phyloP scores from a whole-genome alignment of 2,888 invertebrate species.

The Calameuta filiformis region DNA sequence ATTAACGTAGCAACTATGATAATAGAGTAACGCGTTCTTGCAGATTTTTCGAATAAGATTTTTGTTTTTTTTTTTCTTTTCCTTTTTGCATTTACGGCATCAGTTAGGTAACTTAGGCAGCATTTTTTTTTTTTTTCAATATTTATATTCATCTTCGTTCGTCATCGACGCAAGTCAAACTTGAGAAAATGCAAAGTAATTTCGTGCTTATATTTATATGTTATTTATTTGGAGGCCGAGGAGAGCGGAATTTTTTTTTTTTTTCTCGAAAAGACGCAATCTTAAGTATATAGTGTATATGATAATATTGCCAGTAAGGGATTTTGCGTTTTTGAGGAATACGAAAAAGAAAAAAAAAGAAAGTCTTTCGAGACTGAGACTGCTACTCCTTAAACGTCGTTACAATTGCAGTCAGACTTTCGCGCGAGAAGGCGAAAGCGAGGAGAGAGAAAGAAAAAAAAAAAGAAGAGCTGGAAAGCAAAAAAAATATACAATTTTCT shows the following conservation, averaged over 20 bases:
- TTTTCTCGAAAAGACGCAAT: background rate
- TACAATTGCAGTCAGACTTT: background rate
- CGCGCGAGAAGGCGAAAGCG: background rate
- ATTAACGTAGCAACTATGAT: background rate
- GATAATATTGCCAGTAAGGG: background rate
- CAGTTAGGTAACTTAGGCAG: background rate
- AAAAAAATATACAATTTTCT: background rate
- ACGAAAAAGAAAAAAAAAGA: background rate
- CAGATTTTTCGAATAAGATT: background rate
- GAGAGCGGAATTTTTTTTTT: background rate
- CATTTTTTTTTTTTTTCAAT: background rate
- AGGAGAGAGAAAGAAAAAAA: background rate
- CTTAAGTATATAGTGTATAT: background rate
- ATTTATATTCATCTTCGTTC: background rate
- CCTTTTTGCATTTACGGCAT: background rate
- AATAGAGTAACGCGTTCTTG: background rate
- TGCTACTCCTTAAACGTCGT: background rate
- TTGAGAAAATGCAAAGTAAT: background rate
- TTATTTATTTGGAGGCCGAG: background rate
- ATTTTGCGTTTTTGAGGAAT: background rate
- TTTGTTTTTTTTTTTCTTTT: too few species aligned
- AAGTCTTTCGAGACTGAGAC: background rate
- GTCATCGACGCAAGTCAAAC: background rate
- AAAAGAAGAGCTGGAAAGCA: constrained; percentile 2
- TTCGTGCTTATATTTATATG: background rate